Base-by-base conservation (phyloP, 2,888 invertebrate species). In the Sphaeridia pumilis region DNA sequence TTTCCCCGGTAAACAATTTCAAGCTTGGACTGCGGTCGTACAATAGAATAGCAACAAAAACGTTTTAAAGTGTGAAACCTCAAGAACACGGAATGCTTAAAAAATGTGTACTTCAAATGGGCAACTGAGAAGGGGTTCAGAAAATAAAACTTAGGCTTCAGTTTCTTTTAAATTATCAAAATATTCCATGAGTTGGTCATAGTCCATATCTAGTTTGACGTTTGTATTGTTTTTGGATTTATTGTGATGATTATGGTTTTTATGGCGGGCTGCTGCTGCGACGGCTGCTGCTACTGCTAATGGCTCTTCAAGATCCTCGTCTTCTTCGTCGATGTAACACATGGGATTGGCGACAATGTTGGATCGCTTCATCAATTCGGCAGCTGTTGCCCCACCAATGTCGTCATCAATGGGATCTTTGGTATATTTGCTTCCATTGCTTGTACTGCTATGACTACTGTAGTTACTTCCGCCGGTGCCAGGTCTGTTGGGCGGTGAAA, bases 141-240 rank as follows among this genome's bases (percentile, higher is more conserved):
- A n/a, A n/a, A 12, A 20, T 31, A 31, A 31, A 31, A 21, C 34
- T 46, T 67, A 76, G 59, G 78, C 76, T 62, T 74, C 76, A 2
- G 77, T 77, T 78, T 90, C 90, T 80, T 94, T 94, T 70, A 95
- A 79, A 78, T 90, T 93, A 77, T 93, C 90, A 78, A 95, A 94
- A 75, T 94, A 93, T 72, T 92, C 87, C 87, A 93, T 88, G 73
- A 95, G 87, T 77, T 93, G 90, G 72, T 93, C 90, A 74, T 94
- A 94, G 74, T 93, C 89, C 89, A 94, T 88, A 69, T 87, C 87
- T 57, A 79, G 71, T 67, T 78, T 78, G 61, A 88, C 78, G 71
- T 60, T 87, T 5, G 49, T 24, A 20, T 21, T 46, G 21, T 12
- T 46, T 34, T 46, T 46, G 27, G 45, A 24, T 31, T 46, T 46